Conservation (phyloP, 2,113 vertebrate genomes). For the Gambusia affinis region DNA sequence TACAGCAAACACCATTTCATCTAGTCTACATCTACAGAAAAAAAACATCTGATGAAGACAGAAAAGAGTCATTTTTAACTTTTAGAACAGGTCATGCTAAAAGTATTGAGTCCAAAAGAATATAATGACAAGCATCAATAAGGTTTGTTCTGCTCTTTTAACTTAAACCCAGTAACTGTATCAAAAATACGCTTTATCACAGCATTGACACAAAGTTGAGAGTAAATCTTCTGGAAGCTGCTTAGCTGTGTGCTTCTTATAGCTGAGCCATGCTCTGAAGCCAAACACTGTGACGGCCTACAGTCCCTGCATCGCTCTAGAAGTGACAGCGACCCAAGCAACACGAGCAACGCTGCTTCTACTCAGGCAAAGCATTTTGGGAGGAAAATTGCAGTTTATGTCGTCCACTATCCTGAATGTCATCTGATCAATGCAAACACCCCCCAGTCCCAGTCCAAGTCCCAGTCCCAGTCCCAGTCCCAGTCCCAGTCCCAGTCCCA, state of each 20-base stretch:
- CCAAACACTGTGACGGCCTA: constrained; percentile 31
- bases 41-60: not conserved
- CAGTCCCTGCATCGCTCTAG: not conserved
- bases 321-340: not conserved
- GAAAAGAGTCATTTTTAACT: not conserved
- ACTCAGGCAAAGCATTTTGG: constrained; percentile 51
- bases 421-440: constrained; percentile 54
- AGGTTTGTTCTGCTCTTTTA: not conserved
- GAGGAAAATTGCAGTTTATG: constrained; percentile 4
- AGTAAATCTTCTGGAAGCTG: too few relatives aligned
- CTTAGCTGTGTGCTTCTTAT: not conserved
- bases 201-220: too few relatives aligned
- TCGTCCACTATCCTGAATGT: not conserved
- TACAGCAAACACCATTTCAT: too few relatives aligned
- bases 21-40: not conserved
- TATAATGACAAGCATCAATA: not conserved
- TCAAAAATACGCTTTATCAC: too few relatives aligned
- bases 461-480: not conserved
- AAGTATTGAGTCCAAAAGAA: not conserved
- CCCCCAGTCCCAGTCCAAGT: too few relatives aligned
- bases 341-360: not conserved
- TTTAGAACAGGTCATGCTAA: not conserved
- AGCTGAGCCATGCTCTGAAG: constrained; percentile 12
- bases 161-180: too few relatives aligned
- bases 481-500: not conserved